These are phyloP conservation scores for Benitochromis conjunctus DNA, from an alignment of 2,113 vertebrate species.

Conservation along the genomic window DNA sequence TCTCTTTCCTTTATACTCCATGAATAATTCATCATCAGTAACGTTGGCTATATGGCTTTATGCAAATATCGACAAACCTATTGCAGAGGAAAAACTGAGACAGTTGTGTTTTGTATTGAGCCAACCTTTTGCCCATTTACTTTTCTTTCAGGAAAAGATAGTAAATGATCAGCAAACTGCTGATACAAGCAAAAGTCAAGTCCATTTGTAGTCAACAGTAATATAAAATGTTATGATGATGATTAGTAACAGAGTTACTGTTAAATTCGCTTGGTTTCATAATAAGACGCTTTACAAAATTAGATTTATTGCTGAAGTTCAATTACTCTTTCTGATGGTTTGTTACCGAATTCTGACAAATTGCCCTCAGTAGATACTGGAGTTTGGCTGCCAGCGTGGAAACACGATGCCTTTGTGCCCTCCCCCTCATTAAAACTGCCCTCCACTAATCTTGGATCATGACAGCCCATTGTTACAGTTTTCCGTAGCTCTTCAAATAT, in stretches of 20 bases:
- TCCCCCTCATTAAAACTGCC: constrained; percentile 43
- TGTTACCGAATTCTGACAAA: constrained; percentile 31
- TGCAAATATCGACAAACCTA: constrained; percentile 55
- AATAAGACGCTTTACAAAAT: not conserved
- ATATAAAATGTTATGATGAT: not conserved
- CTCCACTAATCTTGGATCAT: constrained; percentile 54
- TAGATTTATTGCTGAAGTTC: not conserved
- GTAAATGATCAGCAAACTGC: not conserved
- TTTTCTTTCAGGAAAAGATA: not conserved
- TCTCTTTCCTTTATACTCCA: constrained; percentile 36
- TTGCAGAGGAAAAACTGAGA: constrained; percentile 2
- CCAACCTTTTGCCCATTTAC: not conserved
- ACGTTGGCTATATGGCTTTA: constrained; percentile 22
- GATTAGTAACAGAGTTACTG: not conserved
- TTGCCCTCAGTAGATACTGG: constrained; percentile 13
- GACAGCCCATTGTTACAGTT: constrained; percentile 58
- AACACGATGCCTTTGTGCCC: constrained; percentile 26
- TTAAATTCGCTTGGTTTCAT: not conserved
- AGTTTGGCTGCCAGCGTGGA: not conserved
- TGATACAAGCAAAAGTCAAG: not conserved
- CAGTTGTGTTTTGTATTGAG: not conserved
- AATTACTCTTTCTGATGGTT: constrained; percentile 10
- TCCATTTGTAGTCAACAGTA: not conserved
- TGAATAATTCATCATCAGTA: constrained; percentile 60
- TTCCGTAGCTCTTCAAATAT: constrained; percentile 66